Evolutionary conservation across 2,888 invertebrate species (phyloP), one percentile per base, ranked within the genome.

Genomic region (Phrixothrix hirtus): DNA sequence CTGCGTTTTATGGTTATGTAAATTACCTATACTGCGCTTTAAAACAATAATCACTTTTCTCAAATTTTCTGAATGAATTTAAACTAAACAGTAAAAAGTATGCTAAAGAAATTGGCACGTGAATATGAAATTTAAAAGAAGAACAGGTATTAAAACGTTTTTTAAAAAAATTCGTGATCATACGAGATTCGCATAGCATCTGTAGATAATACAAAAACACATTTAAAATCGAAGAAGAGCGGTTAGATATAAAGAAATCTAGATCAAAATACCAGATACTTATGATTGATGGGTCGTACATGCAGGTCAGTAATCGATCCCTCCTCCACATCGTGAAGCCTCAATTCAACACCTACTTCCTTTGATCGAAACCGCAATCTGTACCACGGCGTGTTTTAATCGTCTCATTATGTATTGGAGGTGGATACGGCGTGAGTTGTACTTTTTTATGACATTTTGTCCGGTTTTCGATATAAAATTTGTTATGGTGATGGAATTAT

Each of bases 271-370:
- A 71, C 70, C 71, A 66, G 69, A 69, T 71, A 69, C 67, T 65
- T 65, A 68, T 73, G 73, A 73, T 73, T 72, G 72, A 73, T 73
- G 71, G 71, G 70, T 64, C 57, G 66, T 65, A 68, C 70, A 62
- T 55, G 60, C 59, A 56, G 59, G 62, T 58, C 68, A 63, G 69
- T 71, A 70, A 71, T 68, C 67, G 70, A 66, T 69, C 63, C 66
- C 64, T 63, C 68, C 68, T 66, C 63, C 68, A 57, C 59, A 54
- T 67, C 68, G 69, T 71, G 68, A 72, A 67, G 66, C 70, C 71
- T 71, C 72, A 70, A 72, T 74, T 74, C 74, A 71, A 71, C 74
- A 74, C 74, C 72, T 74, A 62, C n/a, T 64, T 61, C 68, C 68
- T 70, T 70, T 68, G 71, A 73, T 71, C 66, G 63, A 57, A 60